Conservation (phyloP, 2,888 invertebrate genomes). For the Eupithecia vulgata region DNA sequence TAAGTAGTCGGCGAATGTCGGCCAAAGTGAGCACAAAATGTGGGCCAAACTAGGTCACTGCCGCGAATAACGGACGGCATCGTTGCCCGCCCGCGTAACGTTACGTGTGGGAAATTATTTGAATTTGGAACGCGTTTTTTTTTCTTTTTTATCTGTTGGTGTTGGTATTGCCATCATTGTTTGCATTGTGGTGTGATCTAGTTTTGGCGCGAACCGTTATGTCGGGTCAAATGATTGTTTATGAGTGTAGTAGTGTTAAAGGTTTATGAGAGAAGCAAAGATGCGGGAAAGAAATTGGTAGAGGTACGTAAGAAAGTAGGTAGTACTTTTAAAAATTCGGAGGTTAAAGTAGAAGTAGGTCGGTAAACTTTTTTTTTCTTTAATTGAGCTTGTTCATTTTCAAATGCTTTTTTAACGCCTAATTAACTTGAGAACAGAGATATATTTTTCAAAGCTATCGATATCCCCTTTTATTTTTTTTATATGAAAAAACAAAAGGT, state of each 20-base stretch:
- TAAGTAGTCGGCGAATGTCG: constrained; percentile 66
- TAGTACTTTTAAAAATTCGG: no score
- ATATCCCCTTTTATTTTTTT: no score
- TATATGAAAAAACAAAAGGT: no score
- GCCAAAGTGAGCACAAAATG: constrained; percentile 61
- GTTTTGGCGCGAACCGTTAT: constrained; percentile 64
- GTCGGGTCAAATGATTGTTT: constrained; percentile 33
- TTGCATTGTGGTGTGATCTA: constrained; percentile 75
- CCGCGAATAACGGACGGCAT: constrained; percentile 81
- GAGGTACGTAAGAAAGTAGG: background rate
- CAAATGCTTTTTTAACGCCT: no score
- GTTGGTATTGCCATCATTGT: constrained; percentile 51
- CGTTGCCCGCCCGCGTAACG: constrained; percentile 82
- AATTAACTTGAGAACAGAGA: no score
- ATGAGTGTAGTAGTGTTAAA: background rate
- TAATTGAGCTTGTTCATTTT: no score
- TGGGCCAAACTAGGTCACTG: constrained; percentile 78
- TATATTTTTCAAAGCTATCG: no score
- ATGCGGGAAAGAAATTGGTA: background rate
- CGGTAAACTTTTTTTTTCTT: no score
- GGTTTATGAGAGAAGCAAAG: background rate
- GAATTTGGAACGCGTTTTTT: constrained; percentile 80
- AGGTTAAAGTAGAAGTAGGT: no score
- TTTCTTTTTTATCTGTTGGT: constrained; percentile 67
- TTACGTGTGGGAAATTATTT: constrained; percentile 84